These are phyloP conservation scores for Falco biarmicus DNA, from an alignment of 2,797 vertebrate genomes.

Conservation along the genomic window DNA sequence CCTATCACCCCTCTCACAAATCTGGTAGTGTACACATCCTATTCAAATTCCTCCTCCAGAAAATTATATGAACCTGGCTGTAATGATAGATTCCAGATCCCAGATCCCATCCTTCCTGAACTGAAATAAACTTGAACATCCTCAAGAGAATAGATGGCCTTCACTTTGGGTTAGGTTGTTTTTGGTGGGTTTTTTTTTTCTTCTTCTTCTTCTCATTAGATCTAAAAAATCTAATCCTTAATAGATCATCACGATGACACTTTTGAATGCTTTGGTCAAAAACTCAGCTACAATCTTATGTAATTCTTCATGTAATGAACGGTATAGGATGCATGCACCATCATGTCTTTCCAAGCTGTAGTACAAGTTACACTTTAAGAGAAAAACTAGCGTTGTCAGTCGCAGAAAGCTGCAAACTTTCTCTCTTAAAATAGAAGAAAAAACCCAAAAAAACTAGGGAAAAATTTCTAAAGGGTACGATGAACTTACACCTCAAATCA, in stretches of 20 bases:
- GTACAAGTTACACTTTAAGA: not conserved
- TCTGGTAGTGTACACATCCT: not conserved
- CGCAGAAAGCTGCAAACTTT: not conserved
- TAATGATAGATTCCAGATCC: not conserved
- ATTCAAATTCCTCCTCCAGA: not conserved
- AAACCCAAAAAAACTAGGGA: not conserved
- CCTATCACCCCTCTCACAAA: not conserved
- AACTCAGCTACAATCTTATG: not conserved
- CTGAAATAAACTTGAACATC: not conserved
- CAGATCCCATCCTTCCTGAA: not conserved
- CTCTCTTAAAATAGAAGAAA: no score
- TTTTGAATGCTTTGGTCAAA: not conserved
- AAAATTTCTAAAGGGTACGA: rapidly evolving
- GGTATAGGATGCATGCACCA: not conserved
- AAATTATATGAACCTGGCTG: not conserved
- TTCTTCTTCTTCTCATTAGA: not conserved
- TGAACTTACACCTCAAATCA: not conserved
- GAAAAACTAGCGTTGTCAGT: not conserved
- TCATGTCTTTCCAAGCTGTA: not conserved
- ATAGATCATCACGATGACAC: not conserved
- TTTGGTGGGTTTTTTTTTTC: no score
- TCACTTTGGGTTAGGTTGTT: not conserved
- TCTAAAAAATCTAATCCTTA: not conserved
- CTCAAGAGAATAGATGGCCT: not conserved
- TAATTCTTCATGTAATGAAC: not conserved